These are phyloP conservation scores for Cephus pulcher DNA, from an alignment of 2,888 invertebrate genomes.

Conservation along the genomic window DNA sequence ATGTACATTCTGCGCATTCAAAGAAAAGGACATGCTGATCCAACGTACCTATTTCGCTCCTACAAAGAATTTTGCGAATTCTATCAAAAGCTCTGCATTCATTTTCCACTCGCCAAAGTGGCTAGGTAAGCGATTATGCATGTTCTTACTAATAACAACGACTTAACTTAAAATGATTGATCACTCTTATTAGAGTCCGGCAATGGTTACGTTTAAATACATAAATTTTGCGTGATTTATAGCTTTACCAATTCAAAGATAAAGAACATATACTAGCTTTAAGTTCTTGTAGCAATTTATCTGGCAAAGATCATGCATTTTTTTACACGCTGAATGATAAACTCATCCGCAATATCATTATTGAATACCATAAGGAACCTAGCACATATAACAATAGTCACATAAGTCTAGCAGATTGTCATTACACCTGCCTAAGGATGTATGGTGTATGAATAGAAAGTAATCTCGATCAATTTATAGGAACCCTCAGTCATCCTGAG, in stretches of 20 bases:
- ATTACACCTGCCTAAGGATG: not conserved
- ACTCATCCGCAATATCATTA: not conserved
- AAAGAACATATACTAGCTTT: not conserved
- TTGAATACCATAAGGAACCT: not conserved
- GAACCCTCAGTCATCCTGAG: slow-evolving; percentile 10
- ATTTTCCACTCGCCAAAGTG: slow-evolving; percentile 91
- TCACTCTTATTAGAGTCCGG: not conserved
- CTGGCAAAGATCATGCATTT: not conserved
- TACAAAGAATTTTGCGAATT: slow-evolving; percentile 98
- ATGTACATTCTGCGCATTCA: slow-evolving; percentile 89
- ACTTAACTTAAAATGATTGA: not conserved
- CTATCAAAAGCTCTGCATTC: slow-evolving; percentile 91
- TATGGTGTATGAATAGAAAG: not conserved
- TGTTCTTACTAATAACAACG: not conserved
- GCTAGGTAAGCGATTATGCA: slow-evolving; percentile 76
- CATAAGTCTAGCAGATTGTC: not conserved
- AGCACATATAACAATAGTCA: not conserved
- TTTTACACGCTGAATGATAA: not conserved
- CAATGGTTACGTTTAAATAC: not conserved
- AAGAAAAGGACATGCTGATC: slow-evolving; percentile 86
- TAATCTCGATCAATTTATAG: not conserved
- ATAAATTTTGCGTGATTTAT: not conserved
- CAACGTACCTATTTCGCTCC: slow-evolving; percentile 89
- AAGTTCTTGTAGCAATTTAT: not conserved
- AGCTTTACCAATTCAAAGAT: not conserved